Evolutionary conservation across 2,888 invertebrate species (phyloP), one percentile per base, ranked within the genome.

Genomic region (Mythimna ferrago): DNA sequence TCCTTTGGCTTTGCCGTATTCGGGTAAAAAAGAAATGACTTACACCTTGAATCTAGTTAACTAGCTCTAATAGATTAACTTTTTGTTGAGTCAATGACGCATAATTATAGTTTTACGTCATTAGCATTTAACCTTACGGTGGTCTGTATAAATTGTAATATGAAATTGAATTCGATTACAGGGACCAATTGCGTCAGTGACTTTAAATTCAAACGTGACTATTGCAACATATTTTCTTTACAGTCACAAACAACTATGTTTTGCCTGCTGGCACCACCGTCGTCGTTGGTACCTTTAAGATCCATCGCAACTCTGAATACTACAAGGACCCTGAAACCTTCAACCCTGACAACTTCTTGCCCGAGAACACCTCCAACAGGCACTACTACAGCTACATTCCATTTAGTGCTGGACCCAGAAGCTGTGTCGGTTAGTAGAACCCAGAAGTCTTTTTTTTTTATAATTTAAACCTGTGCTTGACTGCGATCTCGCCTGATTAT

Each of bases 351-450:
- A 98, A 98, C 90, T 98, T 98, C 96, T 92, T 98, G 54, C 98
- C 98, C 0, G 98, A 98, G 89, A 97, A 97, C 70, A 97, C 97
- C 21, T 97, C 97, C 19, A 97, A 97, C 83, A 96, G 98, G 62
- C 98, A 98, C 86, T 98, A 98, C 89, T 98, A 98, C 90, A 97
- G 98, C 77, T 98, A 97, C 90, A 97, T 98, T 78, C 98, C 98
- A 0, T 98, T 98, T 96, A 98, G 98, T 73, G 98, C 98, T 65
- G 98, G 98, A 53, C 98, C 98, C 5, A 97, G 98, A 81, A 98
- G 98, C 85, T 98, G 98, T 89, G 98, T 98, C 26, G 98, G 97
- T 97, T 88, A 94, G 96, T 80, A 48, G 2, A 19, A 48, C 48
- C 48, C 48, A 48, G 48, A 48, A 41, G 41, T 41, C 9, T 10